Base-by-base conservation (phyloP, 2,113 vertebrate genomes). In the Ondatra zibethicus region DNA sequence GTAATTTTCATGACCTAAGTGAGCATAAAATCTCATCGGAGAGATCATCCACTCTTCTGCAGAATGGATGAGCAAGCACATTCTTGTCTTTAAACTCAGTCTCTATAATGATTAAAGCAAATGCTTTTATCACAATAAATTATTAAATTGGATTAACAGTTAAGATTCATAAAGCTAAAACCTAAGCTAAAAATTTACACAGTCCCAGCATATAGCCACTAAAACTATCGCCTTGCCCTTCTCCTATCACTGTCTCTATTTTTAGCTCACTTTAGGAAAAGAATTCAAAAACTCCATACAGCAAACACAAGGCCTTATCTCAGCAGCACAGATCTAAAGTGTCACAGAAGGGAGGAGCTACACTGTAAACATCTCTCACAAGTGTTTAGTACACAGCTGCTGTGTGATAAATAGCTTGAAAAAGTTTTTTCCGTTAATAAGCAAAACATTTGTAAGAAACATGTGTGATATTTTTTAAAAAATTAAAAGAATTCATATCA, bases 61-160 rank as follows among this genome's bases (percentile, higher is more conserved):
- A 86, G 21, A 82, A 33, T 23, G 36, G 66, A 66, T 33, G 14
- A 86, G 31, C 33, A 61, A 89, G 25, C 39, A 47, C 3, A 55
- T 42, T 65, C 29, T 91, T 93, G 86, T 90, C 47, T 47, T 13
- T 39, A 81, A 58, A 61, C 13, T 16, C 27, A 9, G 70, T 88
- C 89, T 92, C 92, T 72, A n/a, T 92, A 65, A 75, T 72, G 42
- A 65, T 75, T 88, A 42, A 92, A 85, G 52, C 52, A 93, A 82
- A 91, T 77, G 45, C 2, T n/a, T 93, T 16, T 42, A 36, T 45
- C 68, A 58, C 17, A 33, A 72, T 36, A 13, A 73, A 42, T 55
- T 81, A 36, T 88, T 92, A 66, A 94, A 93, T 94, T 33, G 42
- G 2, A 19, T 95, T 75, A 82, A 84, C 63, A 88, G 25, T 75